A percentile compares a stretch with the other conserved stretches of the same genome.
Conservation (phyloP, 53 echinoderm and acorn worm species). For the Arbacia lixula region DNA sequence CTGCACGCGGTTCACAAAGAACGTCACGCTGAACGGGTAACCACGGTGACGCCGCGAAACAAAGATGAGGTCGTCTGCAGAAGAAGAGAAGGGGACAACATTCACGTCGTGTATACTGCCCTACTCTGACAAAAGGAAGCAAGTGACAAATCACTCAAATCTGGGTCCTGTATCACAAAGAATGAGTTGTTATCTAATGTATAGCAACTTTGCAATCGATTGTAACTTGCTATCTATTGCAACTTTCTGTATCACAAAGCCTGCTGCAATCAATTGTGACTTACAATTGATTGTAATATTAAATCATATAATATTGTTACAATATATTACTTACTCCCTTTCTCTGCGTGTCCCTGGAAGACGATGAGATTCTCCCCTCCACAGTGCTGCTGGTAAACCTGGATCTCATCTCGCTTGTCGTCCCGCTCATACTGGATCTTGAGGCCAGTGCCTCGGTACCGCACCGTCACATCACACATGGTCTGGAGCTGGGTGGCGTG, state of each 20-base stretch:
- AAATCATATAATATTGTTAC: no score
- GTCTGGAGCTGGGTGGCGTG: constrained; percentile 92
- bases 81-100: no score
- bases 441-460: constrained; percentile 88
- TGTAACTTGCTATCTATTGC: no score
- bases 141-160: no score
- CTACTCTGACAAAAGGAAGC: no score
- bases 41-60: constrained; percentile 98
- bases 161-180: no score
- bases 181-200: no score
- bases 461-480: constrained; percentile 92
- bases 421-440: constrained; percentile 92
- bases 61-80: constrained; percentile 86
- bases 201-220: no score
- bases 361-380: constrained; percentile 97
- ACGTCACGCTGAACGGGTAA: constrained; percentile 92
- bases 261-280: no score
- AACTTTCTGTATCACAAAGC: no score
- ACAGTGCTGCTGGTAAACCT: constrained; percentile 96
- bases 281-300: no score
- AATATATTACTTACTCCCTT: constrained; percentile 90
- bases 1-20: constrained; percentile 87
- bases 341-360: constrained; percentile 90
- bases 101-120: no score
- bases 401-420: constrained; percentile 90